A percentile compares a stretch with the other conserved stretches of the same genome.
Conservation (phyloP, 2,888 invertebrate species). For the Frankliniella fusca region DNA sequence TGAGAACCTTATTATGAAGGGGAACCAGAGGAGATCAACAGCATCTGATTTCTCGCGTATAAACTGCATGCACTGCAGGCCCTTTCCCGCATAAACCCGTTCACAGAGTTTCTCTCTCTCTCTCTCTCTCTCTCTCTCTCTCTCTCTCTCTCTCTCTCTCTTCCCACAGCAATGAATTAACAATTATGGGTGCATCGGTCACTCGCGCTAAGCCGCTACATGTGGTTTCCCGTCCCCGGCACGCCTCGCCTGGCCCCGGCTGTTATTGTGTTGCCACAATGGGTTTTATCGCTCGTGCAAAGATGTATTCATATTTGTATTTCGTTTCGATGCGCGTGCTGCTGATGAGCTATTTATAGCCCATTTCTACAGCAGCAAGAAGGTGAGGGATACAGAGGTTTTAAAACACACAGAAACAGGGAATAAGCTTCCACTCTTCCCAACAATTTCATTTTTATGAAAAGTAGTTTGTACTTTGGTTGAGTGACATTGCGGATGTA, state of each 20-base stretch:
- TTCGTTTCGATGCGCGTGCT: not conserved
- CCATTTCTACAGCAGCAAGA: not conserved
- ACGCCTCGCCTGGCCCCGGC: not conserved
- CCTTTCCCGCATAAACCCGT: too few relatives aligned
- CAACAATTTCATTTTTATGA: not conserved
- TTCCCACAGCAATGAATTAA: slow-evolving; percentile 22
- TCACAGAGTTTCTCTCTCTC: too few relatives aligned
- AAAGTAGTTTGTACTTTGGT: too few relatives aligned
- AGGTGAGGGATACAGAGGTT: too few relatives aligned
- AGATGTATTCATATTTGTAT: not conserved
- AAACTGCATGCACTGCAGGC: too few relatives aligned
- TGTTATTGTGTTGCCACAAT: not conserved
- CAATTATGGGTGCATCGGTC: slow-evolving; percentile 1
- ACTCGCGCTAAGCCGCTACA: not conserved
- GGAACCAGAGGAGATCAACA: too few relatives aligned
- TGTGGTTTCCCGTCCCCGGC: not conserved
- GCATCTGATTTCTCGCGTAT: too few relatives aligned
- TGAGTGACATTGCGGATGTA: too few relatives aligned
- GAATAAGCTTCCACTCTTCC: not conserved
- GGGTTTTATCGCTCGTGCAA: not conserved
- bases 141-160: not conserved
- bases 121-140: too few relatives aligned
- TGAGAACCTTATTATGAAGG: too few relatives aligned
- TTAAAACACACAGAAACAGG: not conserved
- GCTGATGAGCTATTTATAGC: not conserved